Evolutionary conservation across 2,797 vertebrate genomes (phyloP), one percentile per base, ranked within the genome.

Genomic region (Semotilus atromaculatus): DNA sequence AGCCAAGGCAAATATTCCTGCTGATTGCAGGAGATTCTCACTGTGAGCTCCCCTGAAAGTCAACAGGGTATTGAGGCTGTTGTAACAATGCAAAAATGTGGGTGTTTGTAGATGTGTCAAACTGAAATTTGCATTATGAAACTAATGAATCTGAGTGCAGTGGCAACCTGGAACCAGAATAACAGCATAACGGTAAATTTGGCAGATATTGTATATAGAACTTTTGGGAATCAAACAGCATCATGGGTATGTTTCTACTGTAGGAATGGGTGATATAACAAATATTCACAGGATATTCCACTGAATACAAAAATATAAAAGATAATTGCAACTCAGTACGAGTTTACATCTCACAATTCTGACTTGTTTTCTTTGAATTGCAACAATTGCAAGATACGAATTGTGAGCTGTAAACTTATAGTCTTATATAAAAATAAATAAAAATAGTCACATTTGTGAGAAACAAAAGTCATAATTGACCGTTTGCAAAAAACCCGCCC

Each of bases 21-120:
- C 73, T 79, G 85, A 88, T 81, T 81, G 80, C 43, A 58, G 64
- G 62, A 70, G 68, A 88, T 86, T 85, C 40, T 82, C 34, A 70
- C 62, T 29, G 48, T 19, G 36, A 88, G 75, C 83, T 80, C 8
- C 29, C 38, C n/a, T 78, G 74, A 83, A 86, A 83, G 66, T 83
- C 80, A 82, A 73, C 67, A 71, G 43, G 26, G 31, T 58, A 51
- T n/a, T 68, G 34, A 66, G 38, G 19, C 34, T 73, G 64, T 62
- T n/a, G 34, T 45, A 78, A 60, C 68, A 0, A n/a, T 45, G 8
- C 64, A 34, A 48, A 77, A 62, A 31, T 62, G 29, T n/a, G 72
- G 6, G 29, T 45, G 16, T 76, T n/a, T 19, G 7, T 64, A 66
- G 40, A 40, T 67, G 34, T 75, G 31, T 14, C 18, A 7, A 72